Evolutionary conservation across 2,113 vertebrate species (phyloP).

Genomic region (Odontesthes bonariensis): DNA sequence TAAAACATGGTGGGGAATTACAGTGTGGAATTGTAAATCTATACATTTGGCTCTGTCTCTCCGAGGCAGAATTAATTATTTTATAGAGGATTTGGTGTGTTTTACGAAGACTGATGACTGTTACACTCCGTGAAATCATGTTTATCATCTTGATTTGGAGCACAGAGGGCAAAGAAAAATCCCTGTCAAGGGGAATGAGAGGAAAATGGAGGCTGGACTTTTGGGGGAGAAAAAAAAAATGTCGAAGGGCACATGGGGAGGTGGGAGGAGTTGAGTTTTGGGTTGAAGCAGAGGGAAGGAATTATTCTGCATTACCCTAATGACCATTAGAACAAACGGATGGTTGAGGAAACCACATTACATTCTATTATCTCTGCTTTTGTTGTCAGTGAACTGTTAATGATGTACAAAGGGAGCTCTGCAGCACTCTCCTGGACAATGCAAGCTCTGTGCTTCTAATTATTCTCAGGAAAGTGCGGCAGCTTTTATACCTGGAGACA

Average conservation of each 20-base stretch:
- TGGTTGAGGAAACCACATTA: conserved; percentile 64
- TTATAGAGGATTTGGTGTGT: conserved; percentile 58
- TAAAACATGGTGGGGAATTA: conserved; percentile 72
- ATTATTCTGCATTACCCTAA: conserved; percentile 68
- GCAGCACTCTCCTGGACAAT: conserved; percentile 66
- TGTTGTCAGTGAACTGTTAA: conserved; percentile 73
- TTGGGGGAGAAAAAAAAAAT: conserved; percentile 2
- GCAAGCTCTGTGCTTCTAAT: conserved; percentile 61
- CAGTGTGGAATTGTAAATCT: conserved; percentile 76
- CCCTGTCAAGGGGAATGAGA: conserved; percentile 7
- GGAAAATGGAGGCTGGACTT: conserved; percentile 20
- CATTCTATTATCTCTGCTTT: conserved; percentile 67
- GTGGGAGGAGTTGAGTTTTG: conserved; percentile 60
- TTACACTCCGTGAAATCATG: conserved; percentile 62
- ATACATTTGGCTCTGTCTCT: conserved; percentile 70
- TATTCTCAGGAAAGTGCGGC: conserved; percentile 66
- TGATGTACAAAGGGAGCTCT: conserved; percentile 62
- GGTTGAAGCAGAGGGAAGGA: conserved; percentile 57
- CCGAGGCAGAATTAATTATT: conserved; percentile 63
- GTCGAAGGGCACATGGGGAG: conserved; percentile 39
- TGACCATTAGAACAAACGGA: conserved; percentile 68
- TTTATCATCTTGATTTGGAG: conserved; percentile 58
- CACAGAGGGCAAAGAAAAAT: conserved; percentile 24
- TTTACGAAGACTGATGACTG: conserved; percentile 69
- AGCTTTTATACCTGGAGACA: conserved; percentile 76